Conservation (phyloP, 2,797 vertebrate genomes). For the Thaleichthys pacificus region DNA sequence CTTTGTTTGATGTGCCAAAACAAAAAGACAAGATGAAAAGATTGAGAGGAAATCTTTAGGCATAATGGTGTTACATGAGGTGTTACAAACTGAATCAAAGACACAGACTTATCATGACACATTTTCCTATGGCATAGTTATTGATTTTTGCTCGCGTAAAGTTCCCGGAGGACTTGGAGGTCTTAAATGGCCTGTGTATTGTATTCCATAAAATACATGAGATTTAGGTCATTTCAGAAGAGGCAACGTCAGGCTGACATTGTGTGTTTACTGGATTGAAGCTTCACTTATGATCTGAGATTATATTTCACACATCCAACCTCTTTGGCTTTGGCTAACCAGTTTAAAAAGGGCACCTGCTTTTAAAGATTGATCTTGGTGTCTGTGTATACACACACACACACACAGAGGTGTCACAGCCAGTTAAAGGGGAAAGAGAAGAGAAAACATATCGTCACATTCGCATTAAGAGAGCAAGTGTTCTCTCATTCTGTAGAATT, state of each 20-base stretch:
- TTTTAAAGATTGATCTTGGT: too few species aligned
- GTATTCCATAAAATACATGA: too few species aligned
- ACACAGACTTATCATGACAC: background rate
- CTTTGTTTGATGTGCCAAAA: slow-evolving; percentile 34
- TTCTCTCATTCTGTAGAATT: slow-evolving; percentile 41
- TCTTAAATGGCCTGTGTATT: too few species aligned
- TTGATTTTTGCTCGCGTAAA: background rate
- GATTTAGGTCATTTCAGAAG: too few species aligned
- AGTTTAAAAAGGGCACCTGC: too few species aligned
- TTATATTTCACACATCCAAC: too few species aligned
- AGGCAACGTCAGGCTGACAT: too few species aligned
- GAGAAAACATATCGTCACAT: slow-evolving; percentile 29
- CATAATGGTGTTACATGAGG: background rate
- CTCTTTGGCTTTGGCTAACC: too few species aligned
- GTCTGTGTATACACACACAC: background rate
- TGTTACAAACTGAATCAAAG: slow-evolving; percentile 1
- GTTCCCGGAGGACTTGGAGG: background rate
- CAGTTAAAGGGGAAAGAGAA: slow-evolving; percentile 16
- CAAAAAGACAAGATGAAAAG: slow-evolving; percentile 4
- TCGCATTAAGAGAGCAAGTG: slow-evolving; percentile 20
- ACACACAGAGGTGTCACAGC: slow-evolving; percentile 14
- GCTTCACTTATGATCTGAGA: too few species aligned
- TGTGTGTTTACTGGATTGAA: too few species aligned
- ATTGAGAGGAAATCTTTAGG: background rate
- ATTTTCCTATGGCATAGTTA: background rate